Evolutionary conservation across 2,113 vertebrate species (phyloP).

Genomic region (Trichechus manatus): DNA sequence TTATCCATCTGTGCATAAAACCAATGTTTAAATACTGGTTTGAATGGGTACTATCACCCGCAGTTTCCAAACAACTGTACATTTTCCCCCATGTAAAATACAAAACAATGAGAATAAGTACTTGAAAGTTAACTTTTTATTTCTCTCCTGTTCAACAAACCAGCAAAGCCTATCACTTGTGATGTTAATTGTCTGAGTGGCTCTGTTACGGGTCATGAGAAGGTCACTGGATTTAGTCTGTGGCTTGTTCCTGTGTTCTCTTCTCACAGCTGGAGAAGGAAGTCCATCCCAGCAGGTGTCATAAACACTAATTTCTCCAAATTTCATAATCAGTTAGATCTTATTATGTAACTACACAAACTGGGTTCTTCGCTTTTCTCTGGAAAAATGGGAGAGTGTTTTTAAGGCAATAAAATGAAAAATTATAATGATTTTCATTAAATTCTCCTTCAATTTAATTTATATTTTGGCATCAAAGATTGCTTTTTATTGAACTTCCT

Average conservation of each 20-base stretch:
- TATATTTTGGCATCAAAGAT: neutral
- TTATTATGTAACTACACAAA: neutral
- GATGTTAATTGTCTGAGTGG: neutral
- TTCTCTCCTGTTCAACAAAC: slow-evolving; percentile 11
- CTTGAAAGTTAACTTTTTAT: slow-evolving; percentile 62
- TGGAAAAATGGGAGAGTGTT: neutral
- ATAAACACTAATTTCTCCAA: neutral
- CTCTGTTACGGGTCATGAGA: neutral
- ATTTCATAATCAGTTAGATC: neutral
- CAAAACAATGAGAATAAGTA: slow-evolving; percentile 71
- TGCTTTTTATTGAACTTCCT: slow-evolving; percentile 17
- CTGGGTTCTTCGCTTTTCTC: neutral
- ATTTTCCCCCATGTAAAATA: slow-evolving; percentile 67
- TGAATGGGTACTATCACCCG: slow-evolving; percentile 85
- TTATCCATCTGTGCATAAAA: slow-evolving; percentile 89
- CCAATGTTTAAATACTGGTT: slow-evolving; percentile 76
- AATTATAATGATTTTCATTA: neutral
- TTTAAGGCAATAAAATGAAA: slow-evolving; percentile 11
- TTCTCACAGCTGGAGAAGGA: slow-evolving; percentile 14
- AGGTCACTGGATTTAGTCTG: neutral
- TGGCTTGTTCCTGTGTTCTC: neutral
- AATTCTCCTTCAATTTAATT: slow-evolving; percentile 6
- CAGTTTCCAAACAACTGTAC: slow-evolving; percentile 80
- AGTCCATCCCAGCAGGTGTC: neutral
- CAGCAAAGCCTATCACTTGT: neutral